A percentile compares a stretch with the other conserved stretches of the same genome.
These are phyloP conservation scores for Champsocephalus gunnari DNA, from an alignment of 2,797 vertebrate species.

Conservation along the genomic window DNA sequence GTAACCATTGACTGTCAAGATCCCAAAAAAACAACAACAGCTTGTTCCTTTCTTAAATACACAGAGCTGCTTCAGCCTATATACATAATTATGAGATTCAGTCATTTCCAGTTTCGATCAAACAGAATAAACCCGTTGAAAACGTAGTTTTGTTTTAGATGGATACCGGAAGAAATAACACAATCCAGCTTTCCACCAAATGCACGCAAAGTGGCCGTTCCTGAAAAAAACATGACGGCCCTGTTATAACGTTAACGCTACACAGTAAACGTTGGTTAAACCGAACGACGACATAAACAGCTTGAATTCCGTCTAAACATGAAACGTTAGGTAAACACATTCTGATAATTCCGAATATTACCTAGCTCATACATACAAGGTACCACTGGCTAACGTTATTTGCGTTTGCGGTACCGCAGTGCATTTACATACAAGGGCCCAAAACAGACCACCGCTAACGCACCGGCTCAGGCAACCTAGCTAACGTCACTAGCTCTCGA, in stretches of 20 bases:
- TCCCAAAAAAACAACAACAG: background rate
- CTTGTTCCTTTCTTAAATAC: background rate
- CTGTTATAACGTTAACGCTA: background rate
- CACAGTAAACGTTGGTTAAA: background rate
- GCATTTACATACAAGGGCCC: constrained; percentile 36
- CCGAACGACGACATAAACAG: background rate
- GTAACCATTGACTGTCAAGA: background rate
- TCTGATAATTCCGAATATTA: too few relatives aligned
- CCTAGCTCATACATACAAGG: background rate
- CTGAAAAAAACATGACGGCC: background rate
- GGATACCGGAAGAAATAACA: background rate
- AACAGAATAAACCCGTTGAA: background rate
- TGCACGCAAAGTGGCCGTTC: background rate
- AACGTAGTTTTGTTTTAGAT: background rate
- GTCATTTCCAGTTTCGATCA: background rate
- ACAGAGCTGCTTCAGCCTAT: background rate
- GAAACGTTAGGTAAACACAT: background rate
- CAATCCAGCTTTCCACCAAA: background rate
- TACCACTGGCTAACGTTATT: background rate
- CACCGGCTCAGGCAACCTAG: constrained; percentile 36
- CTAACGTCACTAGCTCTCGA: constrained; percentile 39
- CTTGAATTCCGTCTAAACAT: background rate
- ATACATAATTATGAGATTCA: background rate
- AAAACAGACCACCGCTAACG: constrained; percentile 37
- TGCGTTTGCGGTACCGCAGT: constrained; percentile 12